These are phyloP conservation scores for Alloscopus bannaensis DNA, from an alignment of 2,888 invertebrate species.

Conservation along the genomic window DNA sequence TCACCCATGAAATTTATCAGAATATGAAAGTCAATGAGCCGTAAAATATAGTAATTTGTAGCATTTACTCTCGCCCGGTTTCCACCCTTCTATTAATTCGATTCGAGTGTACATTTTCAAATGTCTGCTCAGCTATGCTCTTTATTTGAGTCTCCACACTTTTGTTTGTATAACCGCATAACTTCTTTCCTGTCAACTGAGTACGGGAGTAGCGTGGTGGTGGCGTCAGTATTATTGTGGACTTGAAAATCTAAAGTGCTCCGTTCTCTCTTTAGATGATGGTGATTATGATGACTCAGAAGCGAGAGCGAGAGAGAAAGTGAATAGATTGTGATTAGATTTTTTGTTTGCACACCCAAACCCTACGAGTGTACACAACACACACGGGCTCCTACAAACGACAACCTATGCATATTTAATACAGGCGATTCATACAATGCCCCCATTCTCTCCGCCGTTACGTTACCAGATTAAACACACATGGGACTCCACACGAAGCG, in stretches of 20 bases:
- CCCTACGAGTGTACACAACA: conserved; percentile 9
- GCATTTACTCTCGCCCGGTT: conserved; percentile 26
- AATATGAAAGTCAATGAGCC: conserved; percentile 59
- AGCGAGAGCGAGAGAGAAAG: no score
- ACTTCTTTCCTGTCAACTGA: no score
- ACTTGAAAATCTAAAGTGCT: neutral
- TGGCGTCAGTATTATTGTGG: no score
- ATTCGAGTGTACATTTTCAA: conserved; percentile 8
- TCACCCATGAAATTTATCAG: conserved; percentile 55
- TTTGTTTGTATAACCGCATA: neutral
- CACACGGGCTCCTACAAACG: no score
- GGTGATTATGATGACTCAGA: conserved; percentile 42
- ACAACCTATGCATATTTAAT: conserved; percentile 38
- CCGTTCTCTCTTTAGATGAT: neutral
- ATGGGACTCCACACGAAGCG: no score
- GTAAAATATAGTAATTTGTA: conserved; percentile 56
- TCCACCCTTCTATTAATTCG: conserved; percentile 39
- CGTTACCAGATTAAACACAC: conserved; percentile 29
- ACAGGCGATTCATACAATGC: conserved; percentile 22
- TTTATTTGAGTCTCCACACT: neutral
- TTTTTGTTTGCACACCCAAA: conserved; percentile 41
- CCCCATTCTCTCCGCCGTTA: conserved; percentile 2
- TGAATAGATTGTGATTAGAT: conserved; percentile 47
- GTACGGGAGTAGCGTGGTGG: no score
- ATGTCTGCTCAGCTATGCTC: neutral